Conservation (phyloP, 2,113 vertebrate species). For the Osmerus eperlanus region DNA sequence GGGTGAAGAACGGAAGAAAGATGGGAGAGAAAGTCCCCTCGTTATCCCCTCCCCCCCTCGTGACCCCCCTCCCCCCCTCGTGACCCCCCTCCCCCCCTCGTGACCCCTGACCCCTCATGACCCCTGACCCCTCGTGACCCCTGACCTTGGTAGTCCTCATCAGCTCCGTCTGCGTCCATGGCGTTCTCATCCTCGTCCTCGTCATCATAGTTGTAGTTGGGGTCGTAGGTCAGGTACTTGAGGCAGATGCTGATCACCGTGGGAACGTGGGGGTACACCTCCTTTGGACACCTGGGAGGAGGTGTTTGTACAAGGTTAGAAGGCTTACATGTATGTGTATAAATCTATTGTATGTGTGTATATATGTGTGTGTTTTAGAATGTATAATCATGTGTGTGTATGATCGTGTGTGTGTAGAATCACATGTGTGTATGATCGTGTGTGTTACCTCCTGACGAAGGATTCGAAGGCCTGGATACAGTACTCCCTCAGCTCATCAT, state of each 20-base stretch:
- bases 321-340: neutral
- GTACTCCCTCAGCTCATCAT: slow-evolving; percentile 95
- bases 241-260: slow-evolving; percentile 98
- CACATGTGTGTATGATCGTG: neutral
- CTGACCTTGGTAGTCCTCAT: slow-evolving; percentile 97
- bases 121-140: neutral
- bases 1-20: too few species aligned
- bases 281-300: slow-evolving; percentile 90
- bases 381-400: neutral
- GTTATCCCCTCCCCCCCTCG: too few species aligned
- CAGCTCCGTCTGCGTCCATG: slow-evolving; percentile 94
- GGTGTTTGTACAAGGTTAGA: slow-evolving; percentile 1
- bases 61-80: too few species aligned
- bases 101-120: too few species aligned
- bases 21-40: neutral
- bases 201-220: slow-evolving; percentile 98
- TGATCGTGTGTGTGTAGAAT: neutral
- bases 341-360: neutral
- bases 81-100: too few species aligned
- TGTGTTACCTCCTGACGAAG: slow-evolving; percentile 87
- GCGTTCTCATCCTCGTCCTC: slow-evolving; percentile 98
- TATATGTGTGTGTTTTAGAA: neutral
- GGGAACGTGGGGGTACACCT: slow-evolving; percentile 96
- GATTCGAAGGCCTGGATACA: slow-evolving; percentile 99
- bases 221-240: slow-evolving; percentile 97